Evolutionary conservation across 2,888 invertebrate species (phyloP).

Genomic region (Heterodera filipjevi): DNA sequence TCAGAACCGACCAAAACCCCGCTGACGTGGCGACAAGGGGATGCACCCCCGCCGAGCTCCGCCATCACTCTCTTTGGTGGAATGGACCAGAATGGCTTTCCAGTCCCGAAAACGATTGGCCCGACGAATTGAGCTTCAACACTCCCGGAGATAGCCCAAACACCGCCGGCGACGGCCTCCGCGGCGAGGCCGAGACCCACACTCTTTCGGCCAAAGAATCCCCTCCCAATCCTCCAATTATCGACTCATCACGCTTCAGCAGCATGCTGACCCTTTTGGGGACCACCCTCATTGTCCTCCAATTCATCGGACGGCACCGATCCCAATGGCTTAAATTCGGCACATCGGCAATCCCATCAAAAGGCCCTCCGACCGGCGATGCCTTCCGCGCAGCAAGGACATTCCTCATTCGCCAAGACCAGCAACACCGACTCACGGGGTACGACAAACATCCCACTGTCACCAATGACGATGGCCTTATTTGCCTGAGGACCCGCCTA

Average conservation of each 20-base stretch:
- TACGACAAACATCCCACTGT: neutral
- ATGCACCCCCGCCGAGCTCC: neutral
- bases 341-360: neutral
- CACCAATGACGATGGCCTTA: neutral
- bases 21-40: conserved; percentile 30
- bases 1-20: conserved; percentile 23
- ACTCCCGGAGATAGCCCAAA: neutral
- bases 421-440: neutral
- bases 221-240: neutral
- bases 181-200: too few relatives aligned
- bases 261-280: neutral
- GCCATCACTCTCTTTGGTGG: conserved; percentile 10
- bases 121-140: neutral
- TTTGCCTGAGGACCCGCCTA: neutral
- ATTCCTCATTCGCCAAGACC: neutral
- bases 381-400: neutral
- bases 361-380: neutral
- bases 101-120: neutral
- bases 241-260: neutral
- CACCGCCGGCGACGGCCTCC: neutral
- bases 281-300: too few relatives aligned
- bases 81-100: conserved; percentile 21
- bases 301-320: neutral
- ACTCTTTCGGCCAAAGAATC: neutral
- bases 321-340: neutral